Evolutionary conservation across 2,888 invertebrate genomes (phyloP).

Genomic region (Lamellibrachia satsuma): DNA sequence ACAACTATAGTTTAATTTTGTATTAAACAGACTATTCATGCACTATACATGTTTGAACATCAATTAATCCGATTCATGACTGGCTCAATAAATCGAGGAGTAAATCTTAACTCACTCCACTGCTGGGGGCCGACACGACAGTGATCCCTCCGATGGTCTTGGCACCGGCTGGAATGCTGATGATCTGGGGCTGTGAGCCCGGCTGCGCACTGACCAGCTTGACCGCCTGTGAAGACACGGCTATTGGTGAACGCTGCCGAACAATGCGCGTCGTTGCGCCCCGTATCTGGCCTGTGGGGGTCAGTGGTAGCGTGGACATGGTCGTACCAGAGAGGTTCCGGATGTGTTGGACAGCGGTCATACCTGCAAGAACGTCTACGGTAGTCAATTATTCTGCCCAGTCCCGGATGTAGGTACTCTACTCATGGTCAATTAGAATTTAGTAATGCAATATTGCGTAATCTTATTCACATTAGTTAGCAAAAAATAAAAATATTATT

Average conservation of each 20-base stretch:
- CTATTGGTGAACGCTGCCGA: slow-evolving; percentile 54
- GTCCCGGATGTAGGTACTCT: background rate
- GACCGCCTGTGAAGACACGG: slow-evolving; percentile 39
- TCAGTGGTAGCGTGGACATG: background rate
- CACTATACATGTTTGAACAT: too few species aligned
- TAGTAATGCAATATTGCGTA: too few species aligned
- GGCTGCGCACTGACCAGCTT: slow-evolving; percentile 41
- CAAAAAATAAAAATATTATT: too few species aligned
- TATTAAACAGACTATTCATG: too few species aligned
- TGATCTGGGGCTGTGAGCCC: slow-evolving; percentile 42
- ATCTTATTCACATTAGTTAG: too few species aligned
- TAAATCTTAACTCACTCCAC: background rate
- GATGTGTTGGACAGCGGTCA: background rate
- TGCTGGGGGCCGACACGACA: background rate
- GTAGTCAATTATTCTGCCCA: background rate
- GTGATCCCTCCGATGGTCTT: slow-evolving; percentile 7
- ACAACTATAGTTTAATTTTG: too few species aligned
- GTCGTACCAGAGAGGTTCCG: background rate
- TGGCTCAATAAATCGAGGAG: background rate
- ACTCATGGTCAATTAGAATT: too few species aligned
- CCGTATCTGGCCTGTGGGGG: slow-evolving; percentile 30
- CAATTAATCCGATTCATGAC: background rate
- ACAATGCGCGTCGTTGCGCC: slow-evolving; percentile 28
- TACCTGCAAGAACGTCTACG: background rate
- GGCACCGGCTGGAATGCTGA: slow-evolving; percentile 37